phyloP scores from a whole-genome alignment of 2,888 invertebrate species.

The Leptodirus hochenwartii region DNA sequence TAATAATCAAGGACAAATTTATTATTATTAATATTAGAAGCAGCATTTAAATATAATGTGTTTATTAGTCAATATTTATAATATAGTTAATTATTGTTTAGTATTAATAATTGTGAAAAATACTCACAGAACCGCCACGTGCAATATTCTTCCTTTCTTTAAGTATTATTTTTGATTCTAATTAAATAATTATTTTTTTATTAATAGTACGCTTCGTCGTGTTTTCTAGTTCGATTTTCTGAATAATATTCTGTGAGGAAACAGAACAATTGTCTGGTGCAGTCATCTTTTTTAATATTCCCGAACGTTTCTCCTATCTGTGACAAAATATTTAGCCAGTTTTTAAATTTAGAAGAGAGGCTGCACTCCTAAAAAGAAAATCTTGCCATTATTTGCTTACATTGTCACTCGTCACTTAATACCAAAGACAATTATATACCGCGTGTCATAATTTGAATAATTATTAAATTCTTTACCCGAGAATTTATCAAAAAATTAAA shows the following conservation, averaged over 20 bases:
- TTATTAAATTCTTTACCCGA: too few relatives aligned
- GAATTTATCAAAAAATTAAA: too few relatives aligned
- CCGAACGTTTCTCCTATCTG: neutral
- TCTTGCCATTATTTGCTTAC: slow-evolving; percentile 16
- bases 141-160: slow-evolving; percentile 26
- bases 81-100: slow-evolving; percentile 24
- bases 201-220: slow-evolving; percentile 18
- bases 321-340: slow-evolving; percentile 4
- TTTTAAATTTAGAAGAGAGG: slow-evolving; percentile 7
- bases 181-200: slow-evolving; percentile 12
- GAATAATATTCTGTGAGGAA: too few relatives aligned
- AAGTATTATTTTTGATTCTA: slow-evolving; percentile 22
- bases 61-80: too few relatives aligned
- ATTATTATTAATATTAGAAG: too few relatives aligned
- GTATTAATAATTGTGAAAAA: slow-evolving; percentile 22
- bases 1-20: too few relatives aligned
- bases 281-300: slow-evolving; percentile 6
- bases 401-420: slow-evolving; percentile 21
- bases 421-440: slow-evolving; percentile 28
- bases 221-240: slow-evolving; percentile 16
- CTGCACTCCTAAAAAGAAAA: too few relatives aligned
- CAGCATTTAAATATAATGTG: too few relatives aligned
- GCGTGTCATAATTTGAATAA: too few relatives aligned
- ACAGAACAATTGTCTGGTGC: too few relatives aligned
- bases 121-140: slow-evolving; percentile 18